Base-by-base conservation (phyloP, 2,797 vertebrate species). In the Anguilla obscura region DNA sequence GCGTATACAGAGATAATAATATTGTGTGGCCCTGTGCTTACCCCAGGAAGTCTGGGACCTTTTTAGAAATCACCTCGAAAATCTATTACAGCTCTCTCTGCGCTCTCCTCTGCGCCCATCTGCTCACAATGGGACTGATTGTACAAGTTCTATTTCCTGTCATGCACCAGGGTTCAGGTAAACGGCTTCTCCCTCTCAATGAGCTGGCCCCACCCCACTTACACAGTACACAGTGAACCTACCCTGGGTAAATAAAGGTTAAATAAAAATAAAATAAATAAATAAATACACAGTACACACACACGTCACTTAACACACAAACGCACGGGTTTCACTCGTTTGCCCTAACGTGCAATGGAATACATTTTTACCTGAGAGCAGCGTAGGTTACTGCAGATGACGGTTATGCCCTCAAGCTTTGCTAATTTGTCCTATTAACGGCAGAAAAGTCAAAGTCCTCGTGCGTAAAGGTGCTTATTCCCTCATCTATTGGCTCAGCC, bases 391-490 rank as follows among this genome's bases (percentile, higher is more conserved):
- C 88, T 86, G 87, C 89, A 88, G 91, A 86, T 88, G 90, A 88
- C 85, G 84, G 74, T 87, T 36, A 33, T 90, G 90, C 92, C 92
- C 91, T 87, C 89, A 86, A 66, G 91, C 89, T 94, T 94, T 93
- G 94, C 95, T 94, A 93, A 89, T 90, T 80, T 85, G 74, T 85
- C 92, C 91, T 91, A 91, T 92, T 94, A 92, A 93, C 90, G 91
- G 90, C 90, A 86, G 89, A 89, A 91, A 92, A 92, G 89, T 94
- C 89, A 92, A 88, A 89, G 86, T 89, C 89, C 91, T 92, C 90
- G 85, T 74, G 83, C 63, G 86, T 90, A 87, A 89, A 76, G 92
- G 91, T 94, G 93, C 94, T 94, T 94, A 60, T 58, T n/a, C 56
- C 30, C n/a, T 30, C 88, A 89, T 87, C 90, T 85, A 83, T 87